phyloP scores from a whole-genome alignment of 2,797 vertebrate genomes.

The Cryptoblepharus egeriae region DNA sequence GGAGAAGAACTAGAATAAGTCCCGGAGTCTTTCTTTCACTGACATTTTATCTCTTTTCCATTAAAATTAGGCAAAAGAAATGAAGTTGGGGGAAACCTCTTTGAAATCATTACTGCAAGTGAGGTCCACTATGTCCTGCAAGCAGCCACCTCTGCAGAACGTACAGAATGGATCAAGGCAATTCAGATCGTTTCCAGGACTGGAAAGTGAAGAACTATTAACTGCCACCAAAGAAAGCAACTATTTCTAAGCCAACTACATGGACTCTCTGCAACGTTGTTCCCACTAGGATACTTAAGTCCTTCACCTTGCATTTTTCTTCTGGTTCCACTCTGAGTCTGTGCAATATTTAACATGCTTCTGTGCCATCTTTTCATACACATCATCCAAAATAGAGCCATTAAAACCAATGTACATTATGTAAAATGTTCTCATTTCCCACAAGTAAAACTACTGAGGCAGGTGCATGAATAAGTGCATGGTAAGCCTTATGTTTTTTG shows the following conservation, averaged over 20 bases:
- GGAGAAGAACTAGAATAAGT: background rate
- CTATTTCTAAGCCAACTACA: background rate
- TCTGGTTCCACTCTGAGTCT: background rate
- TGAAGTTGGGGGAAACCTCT: conserved; percentile 89
- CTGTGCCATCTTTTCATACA: background rate
- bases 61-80: conserved; percentile 83
- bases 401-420: background rate
- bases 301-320: background rate
- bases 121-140: conserved; percentile 93
- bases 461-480: background rate
- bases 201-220: conserved; percentile 83
- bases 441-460: background rate
- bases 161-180: conserved; percentile 94
- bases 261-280: background rate
- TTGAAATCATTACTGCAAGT: conserved; percentile 96
- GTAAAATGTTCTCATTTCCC: background rate
- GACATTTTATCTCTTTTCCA: conserved; percentile 26
- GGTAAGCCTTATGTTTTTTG: background rate
- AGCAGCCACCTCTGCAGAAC: conserved; percentile 87
- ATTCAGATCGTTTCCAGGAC: conserved; percentile 88
- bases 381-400: background rate
- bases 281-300: background rate
- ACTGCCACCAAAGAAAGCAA: background rate
- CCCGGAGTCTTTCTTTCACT: background rate
- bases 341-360: background rate